These are phyloP conservation scores for Aphaenogaster ashmeadi DNA, from an alignment of 1,140 invertebrate species.

Conservation along the genomic window DNA sequence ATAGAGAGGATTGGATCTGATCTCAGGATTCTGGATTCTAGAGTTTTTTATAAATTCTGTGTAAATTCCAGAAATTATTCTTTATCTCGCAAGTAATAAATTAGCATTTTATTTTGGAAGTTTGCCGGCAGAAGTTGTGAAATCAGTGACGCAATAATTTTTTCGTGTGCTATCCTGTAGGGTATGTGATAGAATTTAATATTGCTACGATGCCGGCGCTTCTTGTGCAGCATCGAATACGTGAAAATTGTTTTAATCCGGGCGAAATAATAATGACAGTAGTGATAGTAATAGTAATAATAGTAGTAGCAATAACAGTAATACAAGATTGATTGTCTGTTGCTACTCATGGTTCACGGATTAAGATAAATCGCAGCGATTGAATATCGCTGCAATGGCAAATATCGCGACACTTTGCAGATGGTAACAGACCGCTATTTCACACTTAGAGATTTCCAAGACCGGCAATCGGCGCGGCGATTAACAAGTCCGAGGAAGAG, in stretches of 20 bases:
- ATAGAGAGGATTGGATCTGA: not conserved
- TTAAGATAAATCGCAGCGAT: constrained; percentile 55
- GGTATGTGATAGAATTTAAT: constrained; percentile 84
- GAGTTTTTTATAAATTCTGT: not conserved
- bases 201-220: constrained; percentile 76
- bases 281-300: not conserved
- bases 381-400: constrained; percentile 17
- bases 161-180: constrained; percentile 80
- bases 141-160: constrained; percentile 66
- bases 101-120: constrained; percentile 29
- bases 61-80: not conserved
- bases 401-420: constrained; percentile 64
- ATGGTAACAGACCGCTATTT: constrained; percentile 48
- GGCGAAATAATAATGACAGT: constrained; percentile 22
- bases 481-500: constrained; percentile 51
- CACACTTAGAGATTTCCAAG: constrained; percentile 77
- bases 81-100: constrained; percentile 10
- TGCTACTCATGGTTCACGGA: constrained; percentile 72
- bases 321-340: constrained; percentile 70
- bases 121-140: constrained; percentile 18
- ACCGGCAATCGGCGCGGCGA: constrained; percentile 49
- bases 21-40: not conserved
- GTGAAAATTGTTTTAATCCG: constrained; percentile 65
- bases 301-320: constrained; percentile 43
- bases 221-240: constrained; percentile 56